phyloP scores from a whole-genome alignment of 2,113 vertebrate genomes.

The Aptenodytes forsteri region DNA sequence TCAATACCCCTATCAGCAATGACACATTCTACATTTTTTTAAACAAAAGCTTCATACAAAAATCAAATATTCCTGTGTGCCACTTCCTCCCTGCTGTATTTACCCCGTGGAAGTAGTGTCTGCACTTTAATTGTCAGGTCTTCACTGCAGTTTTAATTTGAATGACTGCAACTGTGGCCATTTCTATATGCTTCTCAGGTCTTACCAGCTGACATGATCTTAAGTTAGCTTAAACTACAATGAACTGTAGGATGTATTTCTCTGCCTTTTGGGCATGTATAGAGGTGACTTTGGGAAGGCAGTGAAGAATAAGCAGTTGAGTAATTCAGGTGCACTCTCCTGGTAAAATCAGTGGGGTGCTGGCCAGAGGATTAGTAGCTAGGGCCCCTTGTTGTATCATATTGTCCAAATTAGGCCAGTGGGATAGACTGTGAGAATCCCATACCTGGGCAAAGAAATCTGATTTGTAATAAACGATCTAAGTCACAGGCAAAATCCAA shows the following conservation, averaged over 20 bases:
- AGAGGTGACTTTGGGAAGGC: not conserved
- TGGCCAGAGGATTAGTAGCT: not conserved
- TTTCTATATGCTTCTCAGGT: not conserved
- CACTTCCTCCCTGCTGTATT: not conserved
- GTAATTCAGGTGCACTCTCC: not conserved
- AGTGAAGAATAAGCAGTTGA: not conserved
- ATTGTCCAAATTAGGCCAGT: not conserved
- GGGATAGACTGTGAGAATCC: not conserved
- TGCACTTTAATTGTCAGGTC: not conserved
- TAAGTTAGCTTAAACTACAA: not conserved
- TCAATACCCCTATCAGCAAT: not conserved
- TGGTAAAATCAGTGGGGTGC: not conserved
- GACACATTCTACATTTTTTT: not conserved
- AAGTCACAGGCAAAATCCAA: not conserved
- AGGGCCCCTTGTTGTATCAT: not conserved
- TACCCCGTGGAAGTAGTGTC: not conserved
- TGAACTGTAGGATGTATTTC: not conserved
- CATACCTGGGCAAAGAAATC: not conserved
- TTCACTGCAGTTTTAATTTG: not conserved
- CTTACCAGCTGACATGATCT: not conserved
- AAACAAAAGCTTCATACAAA: slow-evolving; percentile 10
- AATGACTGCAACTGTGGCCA: not conserved
- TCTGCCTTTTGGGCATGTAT: not conserved
- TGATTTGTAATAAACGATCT: not conserved
- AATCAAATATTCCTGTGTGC: not conserved